Percentiles rank a stretch among this genome's conserved stretches.
Conservation (phyloP, 1,140 invertebrate species). For the Drosophila truncata region DNA sequence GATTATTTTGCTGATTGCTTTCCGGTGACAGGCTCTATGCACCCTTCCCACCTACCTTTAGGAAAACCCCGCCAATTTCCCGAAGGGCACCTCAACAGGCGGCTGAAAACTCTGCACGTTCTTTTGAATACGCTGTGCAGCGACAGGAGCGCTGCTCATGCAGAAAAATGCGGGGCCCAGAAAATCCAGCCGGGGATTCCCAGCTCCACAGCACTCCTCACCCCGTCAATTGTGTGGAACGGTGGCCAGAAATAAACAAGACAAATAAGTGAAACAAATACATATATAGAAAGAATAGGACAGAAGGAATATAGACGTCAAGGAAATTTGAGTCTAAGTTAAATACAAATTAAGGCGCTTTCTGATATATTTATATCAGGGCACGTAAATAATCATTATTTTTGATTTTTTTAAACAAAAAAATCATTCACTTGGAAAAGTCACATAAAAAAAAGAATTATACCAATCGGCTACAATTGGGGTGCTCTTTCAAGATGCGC, state of each 20-base stretch:
- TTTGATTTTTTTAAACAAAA: too few species aligned
- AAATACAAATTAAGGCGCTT: not conserved
- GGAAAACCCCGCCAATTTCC: conserved; percentile 26
- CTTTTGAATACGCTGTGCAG: conserved; percentile 61
- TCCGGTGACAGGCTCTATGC: conserved; percentile 66
- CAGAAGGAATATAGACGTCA: not conserved
- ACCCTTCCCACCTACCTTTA: not conserved
- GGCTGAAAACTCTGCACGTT: conserved; percentile 31
- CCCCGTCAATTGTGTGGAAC: conserved; percentile 50
- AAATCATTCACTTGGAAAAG: too few species aligned
- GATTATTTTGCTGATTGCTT: conserved; percentile 82
- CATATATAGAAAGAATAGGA: not conserved
- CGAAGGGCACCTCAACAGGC: conserved; percentile 61
- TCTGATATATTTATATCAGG: too few species aligned
- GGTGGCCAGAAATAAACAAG: conserved; percentile 1
- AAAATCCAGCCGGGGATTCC: conserved; percentile 27
- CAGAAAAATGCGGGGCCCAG: conserved; percentile 73
- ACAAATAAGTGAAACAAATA: not conserved
- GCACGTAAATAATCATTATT: too few species aligned
- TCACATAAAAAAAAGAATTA: too few species aligned
- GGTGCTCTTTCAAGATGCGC: too few species aligned
- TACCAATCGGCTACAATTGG: too few species aligned
- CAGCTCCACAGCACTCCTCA: conserved; percentile 8
- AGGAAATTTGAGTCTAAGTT: not conserved
- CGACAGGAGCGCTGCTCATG: conserved; percentile 59